Conservation (phyloP, 2,888 invertebrate species). For the Piscicola geometra region DNA sequence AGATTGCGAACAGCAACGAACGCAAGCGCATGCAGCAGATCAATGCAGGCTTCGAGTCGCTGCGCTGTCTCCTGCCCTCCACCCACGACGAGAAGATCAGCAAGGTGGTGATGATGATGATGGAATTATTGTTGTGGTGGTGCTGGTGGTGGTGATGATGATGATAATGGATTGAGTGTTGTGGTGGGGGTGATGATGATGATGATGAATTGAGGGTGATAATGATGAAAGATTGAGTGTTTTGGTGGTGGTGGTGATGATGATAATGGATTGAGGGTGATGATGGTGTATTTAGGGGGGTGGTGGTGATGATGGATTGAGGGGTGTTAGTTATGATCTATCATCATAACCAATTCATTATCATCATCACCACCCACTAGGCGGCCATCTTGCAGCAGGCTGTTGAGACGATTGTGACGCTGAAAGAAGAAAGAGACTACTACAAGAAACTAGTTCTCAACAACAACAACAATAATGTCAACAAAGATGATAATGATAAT, state of each 20-base stretch:
- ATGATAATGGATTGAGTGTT: no score
- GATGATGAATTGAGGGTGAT: no score
- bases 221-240: no score
- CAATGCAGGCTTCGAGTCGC: conserved; percentile 13
- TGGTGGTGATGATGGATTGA: no score
- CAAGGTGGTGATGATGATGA: no score
- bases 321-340: no score
- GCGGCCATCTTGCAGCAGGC: conserved; percentile 9
- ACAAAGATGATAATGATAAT: background rate
- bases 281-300: no score
- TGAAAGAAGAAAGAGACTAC: background rate
- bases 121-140: no score
- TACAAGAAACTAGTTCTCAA: background rate
- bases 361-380: background rate
- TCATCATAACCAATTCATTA: background rate
- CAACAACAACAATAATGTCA: background rate
- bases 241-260: no score
- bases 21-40: conserved; percentile 13
- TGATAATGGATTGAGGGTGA: no score
- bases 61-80: background rate
- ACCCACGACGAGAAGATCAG: conserved; percentile 3
- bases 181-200: no score
- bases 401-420: background rate
- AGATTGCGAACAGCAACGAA: background rate
- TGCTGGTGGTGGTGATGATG: no score